A percentile compares a stretch with the other conserved stretches of the same genome.
phyloP scores from a whole-genome alignment of 2,888 invertebrate species.

The Cybosia mesomella region DNA sequence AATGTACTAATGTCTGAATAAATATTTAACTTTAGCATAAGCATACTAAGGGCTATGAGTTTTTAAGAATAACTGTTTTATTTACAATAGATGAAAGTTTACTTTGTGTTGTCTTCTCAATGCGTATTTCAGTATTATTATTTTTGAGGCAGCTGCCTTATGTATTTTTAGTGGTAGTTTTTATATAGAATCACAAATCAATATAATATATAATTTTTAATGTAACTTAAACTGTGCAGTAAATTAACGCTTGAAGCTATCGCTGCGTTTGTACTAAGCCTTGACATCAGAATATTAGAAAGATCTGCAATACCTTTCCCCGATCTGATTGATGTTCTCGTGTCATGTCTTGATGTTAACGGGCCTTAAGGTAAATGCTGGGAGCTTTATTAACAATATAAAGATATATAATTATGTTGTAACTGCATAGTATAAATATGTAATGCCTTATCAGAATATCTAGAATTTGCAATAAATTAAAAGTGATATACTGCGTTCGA shows the following conservation, averaged over 20 bases:
- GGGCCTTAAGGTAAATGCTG: conserved; percentile 44
- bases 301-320: neutral
- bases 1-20: conserved; percentile 50
- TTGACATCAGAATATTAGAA: conserved; percentile 3
- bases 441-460: conserved; percentile 42
- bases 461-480: conserved; percentile 38
- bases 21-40: conserved; percentile 41
- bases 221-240: conserved; percentile 24
- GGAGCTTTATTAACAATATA: conserved; percentile 56
- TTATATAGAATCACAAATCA: conserved; percentile 39
- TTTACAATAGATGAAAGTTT: conserved; percentile 53
- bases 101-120: conserved; percentile 50
- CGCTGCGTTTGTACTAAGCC: neutral
- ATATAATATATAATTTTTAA: conserved; percentile 31
- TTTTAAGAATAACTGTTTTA: conserved; percentile 52
- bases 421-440: conserved; percentile 31
- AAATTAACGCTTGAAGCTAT: conserved; percentile 52
- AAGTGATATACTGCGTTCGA: conserved; percentile 31
- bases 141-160: conserved; percentile 29
- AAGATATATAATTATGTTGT: conserved; percentile 48
- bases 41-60: conserved; percentile 57
- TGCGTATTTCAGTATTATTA: conserved; percentile 65
- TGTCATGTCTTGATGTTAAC: conserved; percentile 4
- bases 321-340: neutral
- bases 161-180: conserved; percentile 34